Conservation (phyloP, 1,140 invertebrate genomes). For the Andrena cerasifolii region DNA sequence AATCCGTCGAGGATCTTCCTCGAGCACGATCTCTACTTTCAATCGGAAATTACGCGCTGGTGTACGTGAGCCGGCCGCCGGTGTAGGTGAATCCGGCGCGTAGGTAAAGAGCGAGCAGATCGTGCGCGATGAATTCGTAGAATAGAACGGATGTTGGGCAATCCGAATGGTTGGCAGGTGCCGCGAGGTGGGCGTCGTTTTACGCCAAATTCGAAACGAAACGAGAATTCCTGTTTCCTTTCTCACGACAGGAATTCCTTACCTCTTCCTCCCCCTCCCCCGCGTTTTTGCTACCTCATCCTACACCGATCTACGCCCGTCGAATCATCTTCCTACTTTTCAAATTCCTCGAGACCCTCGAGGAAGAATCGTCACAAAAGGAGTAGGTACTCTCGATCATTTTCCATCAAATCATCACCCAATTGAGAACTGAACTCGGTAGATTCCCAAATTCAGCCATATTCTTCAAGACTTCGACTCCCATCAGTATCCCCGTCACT, state of each 20-base stretch:
- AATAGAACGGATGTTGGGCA: conserved; percentile 67
- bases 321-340: not conserved
- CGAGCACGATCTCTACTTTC: conserved; percentile 35
- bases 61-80: conserved; percentile 1
- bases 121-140: conserved; percentile 51
- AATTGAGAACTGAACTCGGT: not conserved
- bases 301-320: not conserved
- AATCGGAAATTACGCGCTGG: conserved; percentile 36
- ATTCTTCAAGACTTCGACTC: no score
- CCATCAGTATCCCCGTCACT: no score
- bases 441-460: no score
- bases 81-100: conserved; percentile 30
- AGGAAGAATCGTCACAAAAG: not conserved
- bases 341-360: not conserved
- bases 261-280: conserved; percentile 11
- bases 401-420: not conserved
- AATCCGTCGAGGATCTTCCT: conserved; percentile 57
- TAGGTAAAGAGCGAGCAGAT: conserved; percentile 30
- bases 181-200: conserved; percentile 65
- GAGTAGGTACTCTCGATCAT: not conserved
- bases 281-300: not conserved
- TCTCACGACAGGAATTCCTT: conserved; percentile 28
- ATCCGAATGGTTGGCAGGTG: conserved; percentile 64
- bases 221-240: conserved; percentile 48
- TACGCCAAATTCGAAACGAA: conserved; percentile 62